A percentile compares a stretch with the other conserved stretches of the same genome.
phyloP scores from a whole-genome alignment of 2,797 vertebrate genomes.

The Meriones psammophilus region DNA sequence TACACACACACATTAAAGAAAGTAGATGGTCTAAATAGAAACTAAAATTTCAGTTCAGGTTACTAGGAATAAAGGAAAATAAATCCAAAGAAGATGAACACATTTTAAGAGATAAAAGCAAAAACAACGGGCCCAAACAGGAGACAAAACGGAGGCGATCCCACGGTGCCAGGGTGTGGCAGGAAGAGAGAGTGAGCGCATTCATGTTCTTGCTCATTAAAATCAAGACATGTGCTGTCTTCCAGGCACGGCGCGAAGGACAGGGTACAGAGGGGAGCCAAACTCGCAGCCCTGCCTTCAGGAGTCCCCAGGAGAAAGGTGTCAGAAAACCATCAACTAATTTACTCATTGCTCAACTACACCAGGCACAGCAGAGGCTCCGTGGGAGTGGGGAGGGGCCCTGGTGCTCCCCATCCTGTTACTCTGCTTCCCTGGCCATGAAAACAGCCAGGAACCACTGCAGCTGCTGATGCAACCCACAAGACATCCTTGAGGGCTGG shows the following conservation, averaged over 20 bases:
- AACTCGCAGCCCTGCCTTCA: background rate
- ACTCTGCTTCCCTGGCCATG: background rate
- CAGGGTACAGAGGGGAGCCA: background rate
- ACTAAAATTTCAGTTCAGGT: constrained; percentile 21
- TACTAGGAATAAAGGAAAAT: constrained; percentile 11
- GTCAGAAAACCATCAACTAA: background rate
- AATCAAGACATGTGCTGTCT: accelerated
- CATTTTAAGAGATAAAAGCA: background rate
- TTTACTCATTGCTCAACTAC: background rate
- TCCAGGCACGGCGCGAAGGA: background rate
- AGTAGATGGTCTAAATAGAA: background rate
- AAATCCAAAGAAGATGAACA: constrained; percentile 8
- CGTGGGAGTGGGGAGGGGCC: background rate
- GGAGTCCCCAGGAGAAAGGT: background rate
- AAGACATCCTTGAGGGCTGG: background rate
- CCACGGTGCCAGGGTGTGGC: background rate
- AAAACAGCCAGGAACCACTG: accelerated
- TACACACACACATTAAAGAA: background rate
- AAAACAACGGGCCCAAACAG: background rate
- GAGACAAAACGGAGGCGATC: background rate
- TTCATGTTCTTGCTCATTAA: background rate
- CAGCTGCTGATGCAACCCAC: background rate
- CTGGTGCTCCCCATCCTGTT: no score
- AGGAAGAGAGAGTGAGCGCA: background rate
- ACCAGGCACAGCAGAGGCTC: background rate